phyloP scores from a whole-genome alignment of 1,140 invertebrate genomes.

The Idris sp. region DNA sequence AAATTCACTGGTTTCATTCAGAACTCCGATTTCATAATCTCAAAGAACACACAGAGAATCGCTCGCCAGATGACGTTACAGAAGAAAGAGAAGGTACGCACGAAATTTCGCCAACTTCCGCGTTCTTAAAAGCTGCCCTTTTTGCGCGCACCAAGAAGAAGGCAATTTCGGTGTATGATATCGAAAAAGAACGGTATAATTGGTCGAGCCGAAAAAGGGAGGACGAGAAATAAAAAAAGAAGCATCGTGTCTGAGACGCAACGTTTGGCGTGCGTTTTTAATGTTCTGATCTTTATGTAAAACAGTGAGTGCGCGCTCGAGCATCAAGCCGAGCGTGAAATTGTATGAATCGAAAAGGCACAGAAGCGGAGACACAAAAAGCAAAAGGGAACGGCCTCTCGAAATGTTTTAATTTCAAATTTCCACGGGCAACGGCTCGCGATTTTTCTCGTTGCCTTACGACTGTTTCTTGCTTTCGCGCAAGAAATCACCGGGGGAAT shows the following conservation, averaged over 20 bases:
- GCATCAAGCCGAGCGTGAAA: slow-evolving; percentile 68
- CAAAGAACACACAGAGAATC: too few relatives aligned
- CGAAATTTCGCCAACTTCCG: slow-evolving; percentile 34
- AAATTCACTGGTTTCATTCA: too few relatives aligned
- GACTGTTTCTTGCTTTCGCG: slow-evolving; percentile 43
- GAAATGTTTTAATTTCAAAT: slow-evolving; percentile 67
- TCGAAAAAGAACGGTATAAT: slow-evolving; percentile 63
- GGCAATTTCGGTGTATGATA: slow-evolving; percentile 65
- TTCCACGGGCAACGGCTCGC: slow-evolving; percentile 55
- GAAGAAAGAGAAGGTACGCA: too few relatives aligned
- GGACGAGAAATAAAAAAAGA: slow-evolving; percentile 31
- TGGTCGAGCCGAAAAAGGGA: slow-evolving; percentile 47
- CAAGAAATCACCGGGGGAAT: slow-evolving; percentile 24
- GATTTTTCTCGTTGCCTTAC: slow-evolving; percentile 21
- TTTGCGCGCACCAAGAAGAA: slow-evolving; percentile 57
- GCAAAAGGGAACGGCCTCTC: slow-evolving; percentile 60
- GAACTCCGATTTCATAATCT: too few relatives aligned
- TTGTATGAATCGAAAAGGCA: slow-evolving; percentile 67
- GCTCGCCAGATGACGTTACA: slow-evolving; percentile 13
- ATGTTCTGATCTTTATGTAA: slow-evolving; percentile 70
- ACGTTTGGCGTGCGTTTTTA: slow-evolving; percentile 65
- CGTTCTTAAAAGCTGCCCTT: slow-evolving; percentile 44
- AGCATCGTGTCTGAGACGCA: slow-evolving; percentile 39
- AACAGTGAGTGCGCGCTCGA: slow-evolving; percentile 65
- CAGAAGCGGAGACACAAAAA: slow-evolving; percentile 65